phyloP scores from a whole-genome alignment of 1,140 invertebrate species.

The Chelonus insularis region DNA sequence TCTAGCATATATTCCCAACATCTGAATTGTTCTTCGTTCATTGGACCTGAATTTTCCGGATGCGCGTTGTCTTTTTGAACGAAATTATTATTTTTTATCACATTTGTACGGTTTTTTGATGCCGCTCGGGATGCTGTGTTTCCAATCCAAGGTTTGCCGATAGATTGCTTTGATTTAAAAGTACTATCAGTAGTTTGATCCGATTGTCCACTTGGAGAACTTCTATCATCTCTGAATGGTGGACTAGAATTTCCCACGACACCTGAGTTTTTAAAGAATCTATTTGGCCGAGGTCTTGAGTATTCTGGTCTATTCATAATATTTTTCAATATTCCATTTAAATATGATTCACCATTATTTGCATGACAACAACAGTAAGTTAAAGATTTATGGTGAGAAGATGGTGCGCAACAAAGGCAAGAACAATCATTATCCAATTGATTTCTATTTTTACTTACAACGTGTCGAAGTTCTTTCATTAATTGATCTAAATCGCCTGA shows the following conservation, averaged over 20 bases:
- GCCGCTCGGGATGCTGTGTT: slow-evolving; percentile 47
- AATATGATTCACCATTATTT: slow-evolving; percentile 50
- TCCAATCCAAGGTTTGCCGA: slow-evolving; percentile 47
- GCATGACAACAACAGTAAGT: slow-evolving; percentile 49
- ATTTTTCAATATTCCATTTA: slow-evolving; percentile 54
- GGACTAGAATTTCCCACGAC: slow-evolving; percentile 46
- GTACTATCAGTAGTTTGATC: slow-evolving; percentile 68
- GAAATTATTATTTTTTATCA: slow-evolving; percentile 49
- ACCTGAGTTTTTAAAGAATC: slow-evolving; percentile 36
- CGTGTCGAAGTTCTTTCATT: slow-evolving; percentile 76
- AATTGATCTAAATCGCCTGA: slow-evolving; percentile 69
- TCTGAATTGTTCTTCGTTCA: slow-evolving; percentile 84
- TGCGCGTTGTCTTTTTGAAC: slow-evolving; percentile 58
- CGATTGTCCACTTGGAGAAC: slow-evolving; percentile 81
- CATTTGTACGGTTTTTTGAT: slow-evolving; percentile 50
- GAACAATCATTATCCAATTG: slow-evolving; percentile 56
- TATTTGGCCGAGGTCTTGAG: slow-evolving; percentile 9
- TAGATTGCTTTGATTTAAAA: slow-evolving; percentile 57
- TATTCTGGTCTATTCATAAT: slow-evolving; percentile 44
- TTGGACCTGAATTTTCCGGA: slow-evolving; percentile 62
- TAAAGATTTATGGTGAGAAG: slow-evolving; percentile 44
- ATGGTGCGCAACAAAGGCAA: slow-evolving; percentile 53
- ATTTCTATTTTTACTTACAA: slow-evolving; percentile 64
- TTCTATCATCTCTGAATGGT: slow-evolving; percentile 63
- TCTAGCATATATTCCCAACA: slow-evolving; percentile 93